Conservation (phyloP, 1,140 invertebrate genomes). For the Plectus sambesii region DNA sequence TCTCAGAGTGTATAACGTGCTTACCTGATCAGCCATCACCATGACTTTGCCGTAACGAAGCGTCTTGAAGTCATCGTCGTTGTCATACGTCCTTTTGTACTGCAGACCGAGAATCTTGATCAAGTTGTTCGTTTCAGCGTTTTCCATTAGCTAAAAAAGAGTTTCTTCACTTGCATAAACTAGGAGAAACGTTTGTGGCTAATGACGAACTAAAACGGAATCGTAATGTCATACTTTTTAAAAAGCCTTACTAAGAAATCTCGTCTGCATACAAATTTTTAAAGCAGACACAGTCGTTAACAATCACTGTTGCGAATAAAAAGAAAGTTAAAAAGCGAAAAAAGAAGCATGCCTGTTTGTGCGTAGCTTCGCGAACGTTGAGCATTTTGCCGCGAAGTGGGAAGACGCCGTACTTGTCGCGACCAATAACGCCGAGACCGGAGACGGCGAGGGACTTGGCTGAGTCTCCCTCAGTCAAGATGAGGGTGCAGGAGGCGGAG, state of each 20-base stretch:
- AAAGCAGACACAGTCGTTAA: too few relatives aligned
- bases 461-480: slow-evolving; percentile 99
- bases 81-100: slow-evolving; percentile 88
- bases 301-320: background rate
- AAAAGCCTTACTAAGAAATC: too few relatives aligned
- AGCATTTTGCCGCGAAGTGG: slow-evolving; percentile 90
- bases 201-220: too few relatives aligned
- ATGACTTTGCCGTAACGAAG: slow-evolving; percentile 88
- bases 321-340: background rate
- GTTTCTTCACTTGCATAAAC: slow-evolving; percentile 44
- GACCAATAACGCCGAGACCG: slow-evolving; percentile 78
- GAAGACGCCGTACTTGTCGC: slow-evolving; percentile 91
- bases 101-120: slow-evolving; percentile 83
- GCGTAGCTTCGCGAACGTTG: slow-evolving; percentile 87
- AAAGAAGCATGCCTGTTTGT: slow-evolving; percentile 60
- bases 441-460: slow-evolving; percentile 92
- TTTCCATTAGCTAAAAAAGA: slow-evolving; percentile 68
- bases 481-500: slow-evolving; percentile 77
- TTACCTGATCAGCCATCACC: slow-evolving; percentile 98
- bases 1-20: background rate
- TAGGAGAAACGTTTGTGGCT: too few relatives aligned
- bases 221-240: too few relatives aligned
- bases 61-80: slow-evolving; percentile 70
- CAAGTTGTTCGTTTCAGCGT: slow-evolving; percentile 90
- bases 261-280: too few relatives aligned